phyloP scores from a whole-genome alignment of 2,113 vertebrate species.

The Xiphophorus hellerii region DNA sequence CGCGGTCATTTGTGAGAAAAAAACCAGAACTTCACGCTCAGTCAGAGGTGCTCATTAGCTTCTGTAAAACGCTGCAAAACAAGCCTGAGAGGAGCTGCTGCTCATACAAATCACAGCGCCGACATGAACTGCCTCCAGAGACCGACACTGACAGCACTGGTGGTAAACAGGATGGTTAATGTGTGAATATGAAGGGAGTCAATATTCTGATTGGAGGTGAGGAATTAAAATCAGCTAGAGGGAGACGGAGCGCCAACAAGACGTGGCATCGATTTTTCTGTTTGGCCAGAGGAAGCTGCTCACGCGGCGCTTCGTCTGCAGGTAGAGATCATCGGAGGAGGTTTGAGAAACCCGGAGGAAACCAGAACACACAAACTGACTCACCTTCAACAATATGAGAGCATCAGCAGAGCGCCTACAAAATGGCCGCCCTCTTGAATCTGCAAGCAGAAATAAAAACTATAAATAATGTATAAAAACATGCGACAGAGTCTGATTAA shows the following conservation, averaged over 20 bases:
- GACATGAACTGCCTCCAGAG: background rate
- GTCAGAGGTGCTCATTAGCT: slow-evolving; percentile 9
- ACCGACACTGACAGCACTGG: background rate
- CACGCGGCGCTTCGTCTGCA: slow-evolving; percentile 24
- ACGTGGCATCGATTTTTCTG: slow-evolving; percentile 37
- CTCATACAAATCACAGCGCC: background rate
- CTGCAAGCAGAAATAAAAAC: too few relatives aligned
- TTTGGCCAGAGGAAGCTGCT: slow-evolving; percentile 17
- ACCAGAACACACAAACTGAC: too few relatives aligned
- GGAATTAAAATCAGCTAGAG: slow-evolving; percentile 8
- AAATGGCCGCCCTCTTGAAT: too few relatives aligned
- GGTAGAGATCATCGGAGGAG: slow-evolving; percentile 20
- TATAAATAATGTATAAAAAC: too few relatives aligned
- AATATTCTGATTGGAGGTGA: slow-evolving; percentile 19
- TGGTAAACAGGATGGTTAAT: slow-evolving; percentile 25
- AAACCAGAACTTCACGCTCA: background rate
- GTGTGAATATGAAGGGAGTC: slow-evolving; percentile 23
- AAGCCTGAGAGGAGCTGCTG: background rate
- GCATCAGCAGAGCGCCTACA: too few relatives aligned
- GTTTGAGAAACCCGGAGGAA: background rate
- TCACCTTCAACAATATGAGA: too few relatives aligned
- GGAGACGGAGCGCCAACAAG: slow-evolving; percentile 20
- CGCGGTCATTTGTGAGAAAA: background rate
- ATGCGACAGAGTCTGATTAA: too few relatives aligned
- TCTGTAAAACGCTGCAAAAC: slow-evolving; percentile 5